Percentiles rank a stretch among this genome's conserved stretches.
phyloP scores from a whole-genome alignment of 2,797 vertebrate genomes.

The Falco cherrug region DNA sequence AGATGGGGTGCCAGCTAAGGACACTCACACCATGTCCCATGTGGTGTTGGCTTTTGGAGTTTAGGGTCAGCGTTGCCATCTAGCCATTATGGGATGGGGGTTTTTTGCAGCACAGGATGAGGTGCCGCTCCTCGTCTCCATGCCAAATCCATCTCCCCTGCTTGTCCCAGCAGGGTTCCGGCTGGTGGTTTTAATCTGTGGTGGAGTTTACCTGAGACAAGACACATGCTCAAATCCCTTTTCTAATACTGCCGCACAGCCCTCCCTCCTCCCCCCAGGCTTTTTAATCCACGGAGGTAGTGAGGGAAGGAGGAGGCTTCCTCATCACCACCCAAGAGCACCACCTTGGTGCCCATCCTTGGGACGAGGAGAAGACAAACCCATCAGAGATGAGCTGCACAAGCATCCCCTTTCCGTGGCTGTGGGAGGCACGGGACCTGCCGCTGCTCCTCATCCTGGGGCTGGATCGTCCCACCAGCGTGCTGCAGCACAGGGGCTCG shows the following conservation, averaged over 20 bases:
- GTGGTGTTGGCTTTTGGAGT: neutral
- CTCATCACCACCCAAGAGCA: neutral
- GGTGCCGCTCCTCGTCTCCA: neutral
- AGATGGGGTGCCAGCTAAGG: neutral
- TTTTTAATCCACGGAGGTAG: neutral
- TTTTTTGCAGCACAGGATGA: neutral
- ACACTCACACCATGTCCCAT: neutral
- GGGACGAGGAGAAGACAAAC: neutral
- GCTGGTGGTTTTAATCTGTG: neutral
- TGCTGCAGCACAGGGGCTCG: neutral
- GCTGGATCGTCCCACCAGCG: rapidly evolving
- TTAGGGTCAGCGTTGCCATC: neutral
- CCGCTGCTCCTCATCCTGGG: neutral
- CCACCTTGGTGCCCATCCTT: neutral
- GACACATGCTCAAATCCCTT: neutral
- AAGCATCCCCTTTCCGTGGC: neutral
- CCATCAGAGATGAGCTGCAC: neutral
- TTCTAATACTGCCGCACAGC: neutral
- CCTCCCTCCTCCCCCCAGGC: neutral
- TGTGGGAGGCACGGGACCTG: neutral
- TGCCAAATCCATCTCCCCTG: neutral
- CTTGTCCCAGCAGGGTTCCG: neutral
- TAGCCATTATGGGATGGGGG: neutral
- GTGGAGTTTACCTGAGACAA: neutral
- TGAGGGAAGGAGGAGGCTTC: neutral